A percentile compares a stretch with the other conserved stretches of the same genome.
Evolutionary conservation across 2,113 vertebrate species (phyloP).

Genomic region (Lophotis ruficrista): DNA sequence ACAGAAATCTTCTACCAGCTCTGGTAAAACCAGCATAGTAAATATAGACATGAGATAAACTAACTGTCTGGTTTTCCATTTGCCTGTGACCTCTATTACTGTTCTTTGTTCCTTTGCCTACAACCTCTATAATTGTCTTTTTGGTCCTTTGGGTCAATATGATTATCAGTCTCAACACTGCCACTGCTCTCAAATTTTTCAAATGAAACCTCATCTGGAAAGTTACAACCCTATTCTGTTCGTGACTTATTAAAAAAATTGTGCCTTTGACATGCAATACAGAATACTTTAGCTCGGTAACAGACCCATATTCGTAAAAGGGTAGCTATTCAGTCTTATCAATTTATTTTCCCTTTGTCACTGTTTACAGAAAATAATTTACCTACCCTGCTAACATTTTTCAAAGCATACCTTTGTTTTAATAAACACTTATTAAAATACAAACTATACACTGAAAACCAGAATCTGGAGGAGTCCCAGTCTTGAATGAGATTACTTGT

Average conservation of each 20-base stretch:
- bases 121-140: constrained; percentile 1
- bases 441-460: not conserved
- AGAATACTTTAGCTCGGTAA: not conserved
- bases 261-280: not conserved
- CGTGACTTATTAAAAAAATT: not conserved
- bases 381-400: not conserved
- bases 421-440: not conserved
- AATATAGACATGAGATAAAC: constrained; percentile 28
- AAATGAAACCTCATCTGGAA: not conserved
- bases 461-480: not conserved
- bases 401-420: not conserved
- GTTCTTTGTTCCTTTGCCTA: constrained; percentile 26
- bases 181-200: not conserved
- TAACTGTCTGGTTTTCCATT: not conserved
- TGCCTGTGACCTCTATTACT: constrained; percentile 21
- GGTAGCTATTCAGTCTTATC: not conserved
- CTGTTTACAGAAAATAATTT: not conserved
- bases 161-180: not conserved
- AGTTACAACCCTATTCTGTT: not conserved
- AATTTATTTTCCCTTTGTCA: not conserved
- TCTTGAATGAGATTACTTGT: not conserved
- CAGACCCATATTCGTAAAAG: not conserved
- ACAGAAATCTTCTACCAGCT: not conserved
- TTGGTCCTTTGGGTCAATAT: not conserved
- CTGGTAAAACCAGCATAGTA: constrained; percentile 14